Percentiles rank a stretch among this genome's conserved stretches.
These are phyloP conservation scores for Tachina grossa DNA, from an alignment of 2,888 invertebrate species.

Conservation along the genomic window DNA sequence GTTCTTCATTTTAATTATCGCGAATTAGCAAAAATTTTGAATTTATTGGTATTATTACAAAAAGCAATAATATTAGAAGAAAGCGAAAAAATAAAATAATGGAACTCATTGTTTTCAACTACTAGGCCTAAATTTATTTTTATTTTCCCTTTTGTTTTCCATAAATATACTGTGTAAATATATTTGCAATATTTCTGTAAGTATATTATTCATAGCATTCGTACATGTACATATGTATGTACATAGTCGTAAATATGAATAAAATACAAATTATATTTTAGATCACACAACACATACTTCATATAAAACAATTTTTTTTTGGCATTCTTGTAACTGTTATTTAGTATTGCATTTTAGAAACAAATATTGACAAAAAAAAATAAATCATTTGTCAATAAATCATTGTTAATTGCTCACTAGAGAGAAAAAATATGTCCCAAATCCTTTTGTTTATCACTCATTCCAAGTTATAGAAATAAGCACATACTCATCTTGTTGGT, in stretches of 20 bases:
- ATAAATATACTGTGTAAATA: neutral
- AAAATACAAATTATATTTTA: constrained; percentile 46
- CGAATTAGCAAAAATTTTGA: constrained; percentile 10
- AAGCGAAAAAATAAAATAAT: neutral
- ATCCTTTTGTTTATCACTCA: constrained; percentile 64
- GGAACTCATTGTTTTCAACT: neutral
- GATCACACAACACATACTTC: constrained; percentile 31
- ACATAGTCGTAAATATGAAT: constrained; percentile 27
- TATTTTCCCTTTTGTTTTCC: too few species aligned
- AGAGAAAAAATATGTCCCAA: constrained; percentile 65
- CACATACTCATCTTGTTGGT: neutral
- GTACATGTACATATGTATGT: too few species aligned
- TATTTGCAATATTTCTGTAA: constrained; percentile 4
- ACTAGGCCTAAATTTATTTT: neutral
- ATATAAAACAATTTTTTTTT: constrained; percentile 7
- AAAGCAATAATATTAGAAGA: neutral
- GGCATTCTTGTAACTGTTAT: constrained; percentile 30
- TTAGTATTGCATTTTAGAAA: constrained; percentile 12
- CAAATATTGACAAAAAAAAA: constrained; percentile 38
- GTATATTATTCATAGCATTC: neutral
- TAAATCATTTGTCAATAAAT: constrained; percentile 72
- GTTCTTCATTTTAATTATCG: neutral
- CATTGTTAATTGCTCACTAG: constrained; percentile 72
- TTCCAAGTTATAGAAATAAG: constrained; percentile 46
- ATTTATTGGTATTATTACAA: constrained; percentile 3